phyloP scores from a whole-genome alignment of 2,113 vertebrate genomes.

The Shinisaurus crocodilurus region DNA sequence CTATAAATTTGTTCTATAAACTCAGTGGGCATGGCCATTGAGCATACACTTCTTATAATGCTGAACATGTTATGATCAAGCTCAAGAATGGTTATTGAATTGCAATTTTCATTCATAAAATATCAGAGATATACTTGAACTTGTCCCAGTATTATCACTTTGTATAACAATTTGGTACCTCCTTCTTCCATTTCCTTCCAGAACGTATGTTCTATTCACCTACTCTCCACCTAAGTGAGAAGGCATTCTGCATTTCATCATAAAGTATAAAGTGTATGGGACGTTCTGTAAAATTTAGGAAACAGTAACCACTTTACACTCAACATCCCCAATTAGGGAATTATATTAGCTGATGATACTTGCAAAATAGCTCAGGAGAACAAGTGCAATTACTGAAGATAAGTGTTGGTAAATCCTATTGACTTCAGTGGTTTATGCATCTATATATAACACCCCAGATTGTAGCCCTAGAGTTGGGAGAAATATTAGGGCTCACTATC shows the following conservation, averaged over 20 bases:
- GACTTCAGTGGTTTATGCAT: neutral
- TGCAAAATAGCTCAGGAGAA: neutral
- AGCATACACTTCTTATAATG: conserved; percentile 6
- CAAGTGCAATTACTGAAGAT: neutral
- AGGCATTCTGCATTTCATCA: neutral
- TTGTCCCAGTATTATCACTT: neutral
- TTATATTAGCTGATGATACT: neutral
- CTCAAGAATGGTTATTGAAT: neutral
- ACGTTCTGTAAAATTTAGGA: conserved; percentile 34
- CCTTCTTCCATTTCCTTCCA: neutral
- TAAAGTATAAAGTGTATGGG: neutral
- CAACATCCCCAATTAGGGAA: neutral
- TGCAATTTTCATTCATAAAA: neutral
- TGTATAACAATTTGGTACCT: neutral
- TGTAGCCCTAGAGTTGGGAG: neutral
- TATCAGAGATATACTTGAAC: neutral
- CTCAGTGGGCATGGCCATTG: conserved; percentile 40
- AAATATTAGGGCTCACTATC: neutral
- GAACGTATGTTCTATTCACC: neutral
- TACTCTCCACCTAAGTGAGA: neutral
- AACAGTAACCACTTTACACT: neutral
- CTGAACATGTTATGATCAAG: neutral
- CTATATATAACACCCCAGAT: neutral
- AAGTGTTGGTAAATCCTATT: neutral
- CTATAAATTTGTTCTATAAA: neutral